Evolutionary conservation across 2,888 invertebrate species (phyloP), one percentile per base, ranked within the genome.

Genomic region (Calameuta pallipes): DNA sequence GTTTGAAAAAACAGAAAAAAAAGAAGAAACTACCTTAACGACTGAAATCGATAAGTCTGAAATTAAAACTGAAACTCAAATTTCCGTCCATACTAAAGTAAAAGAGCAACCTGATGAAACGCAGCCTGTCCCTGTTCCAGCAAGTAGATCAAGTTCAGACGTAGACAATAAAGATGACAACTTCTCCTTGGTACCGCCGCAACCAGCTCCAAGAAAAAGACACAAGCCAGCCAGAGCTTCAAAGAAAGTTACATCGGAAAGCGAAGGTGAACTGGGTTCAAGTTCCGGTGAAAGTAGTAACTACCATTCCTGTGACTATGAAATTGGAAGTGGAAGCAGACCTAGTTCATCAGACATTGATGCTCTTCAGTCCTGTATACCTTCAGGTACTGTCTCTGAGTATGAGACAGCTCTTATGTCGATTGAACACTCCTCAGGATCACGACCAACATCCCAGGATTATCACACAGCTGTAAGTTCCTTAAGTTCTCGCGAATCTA

Each of bases 331-430:
- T 11, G 93, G 93, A 78, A 96, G 96, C 87, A 94, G 97, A 85
- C 98, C 97, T 0, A 94, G 96, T 80, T 98, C 97, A 4, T 97
- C 97, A 0, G 98, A 98, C 90, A 92, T 97, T 4, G 98, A 98
- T 87, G 95, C 95, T n/a, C 92, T 97, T 86, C 91, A 93, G 41
- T 92, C 92, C 4, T 90, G 91, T 13, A 91, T 95, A 83, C 95
- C 95, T 3, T 96, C 95, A 23, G 94, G 94, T 80, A 96, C 96
- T 75, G 95, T 95, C 4, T 97, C 97, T 6, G 97, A 98, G 86
- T 98, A 97, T 90, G 97, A 97, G 87, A 96, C 96, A 31, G 96
- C 96, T 9, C 90, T 95, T 85, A 97, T 97, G 69, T 97, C 97
- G 68, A 94, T 96, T 84, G 96, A 96, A 84, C 92, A 94, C 75